Evolutionary conservation across 2,113 vertebrate species (phyloP).

Genomic region (Xenotilapia flavipinnis): DNA sequence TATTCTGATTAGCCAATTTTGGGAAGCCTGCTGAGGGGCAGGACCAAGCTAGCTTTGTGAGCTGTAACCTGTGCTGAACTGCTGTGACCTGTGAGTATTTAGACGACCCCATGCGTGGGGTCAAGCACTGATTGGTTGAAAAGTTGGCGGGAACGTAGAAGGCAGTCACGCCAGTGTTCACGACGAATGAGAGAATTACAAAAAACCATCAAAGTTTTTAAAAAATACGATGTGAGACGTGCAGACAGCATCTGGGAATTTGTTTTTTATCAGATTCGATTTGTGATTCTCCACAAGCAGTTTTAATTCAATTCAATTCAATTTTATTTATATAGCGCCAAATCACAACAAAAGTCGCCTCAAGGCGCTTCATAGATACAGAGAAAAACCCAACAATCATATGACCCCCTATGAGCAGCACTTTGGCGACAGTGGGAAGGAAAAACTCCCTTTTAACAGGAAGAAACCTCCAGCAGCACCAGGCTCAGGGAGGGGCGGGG

Average conservation of each 20-base stretch:
- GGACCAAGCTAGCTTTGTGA: background rate
- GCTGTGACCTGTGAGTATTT: background rate
- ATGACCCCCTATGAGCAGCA: too few relatives aligned
- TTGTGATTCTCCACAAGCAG: background rate
- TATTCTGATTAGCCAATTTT: background rate
- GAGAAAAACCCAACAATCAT: too few relatives aligned
- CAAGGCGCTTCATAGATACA: too few relatives aligned
- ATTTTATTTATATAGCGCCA: too few relatives aligned
- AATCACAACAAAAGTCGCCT: too few relatives aligned
- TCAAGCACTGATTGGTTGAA: background rate
- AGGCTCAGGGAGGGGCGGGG: too few relatives aligned
- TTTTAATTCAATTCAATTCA: too few relatives aligned
- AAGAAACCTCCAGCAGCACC: too few relatives aligned
- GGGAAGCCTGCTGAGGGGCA: background rate
- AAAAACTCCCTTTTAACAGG: too few relatives aligned
- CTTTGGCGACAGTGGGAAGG: too few relatives aligned
- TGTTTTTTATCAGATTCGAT: rapidly evolving
- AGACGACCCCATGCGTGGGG: rapidly evolving
- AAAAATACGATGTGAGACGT: background rate
- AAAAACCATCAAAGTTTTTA: rapidly evolving
- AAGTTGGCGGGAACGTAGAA: background rate
- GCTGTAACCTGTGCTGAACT: rapidly evolving
- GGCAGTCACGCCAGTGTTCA: background rate
- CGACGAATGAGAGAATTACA: rapidly evolving
- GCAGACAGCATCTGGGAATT: background rate